Evolutionary conservation across 2,888 invertebrate species (phyloP).

Genomic region (Eristalis arbustorum): DNA sequence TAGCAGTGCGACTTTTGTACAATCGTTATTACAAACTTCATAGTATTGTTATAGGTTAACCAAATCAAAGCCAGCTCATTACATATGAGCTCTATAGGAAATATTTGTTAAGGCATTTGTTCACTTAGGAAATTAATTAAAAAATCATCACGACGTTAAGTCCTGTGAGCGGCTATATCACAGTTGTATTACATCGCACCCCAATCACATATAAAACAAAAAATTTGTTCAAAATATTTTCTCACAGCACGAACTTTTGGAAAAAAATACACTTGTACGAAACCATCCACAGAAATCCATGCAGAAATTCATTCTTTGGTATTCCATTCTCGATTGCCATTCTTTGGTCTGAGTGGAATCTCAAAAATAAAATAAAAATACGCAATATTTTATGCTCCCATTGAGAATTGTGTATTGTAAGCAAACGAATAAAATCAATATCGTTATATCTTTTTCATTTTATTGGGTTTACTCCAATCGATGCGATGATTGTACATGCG

Average conservation of each 20-base stretch:
- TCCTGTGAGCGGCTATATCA: too few relatives aligned
- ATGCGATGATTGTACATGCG: constrained; percentile 12
- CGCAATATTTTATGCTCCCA: constrained; percentile 59
- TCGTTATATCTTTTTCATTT: constrained; percentile 59
- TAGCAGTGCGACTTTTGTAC: too few relatives aligned
- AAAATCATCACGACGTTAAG: too few relatives aligned
- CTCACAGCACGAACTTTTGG: constrained; percentile 4
- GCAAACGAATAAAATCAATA: constrained; percentile 61
- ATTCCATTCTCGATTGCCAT: constrained; percentile 17
- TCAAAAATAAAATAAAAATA: constrained; percentile 23
- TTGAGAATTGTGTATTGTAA: constrained; percentile 51
- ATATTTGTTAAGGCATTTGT: too few relatives aligned
- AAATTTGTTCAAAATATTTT: background rate
- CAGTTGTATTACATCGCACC: too few relatives aligned
- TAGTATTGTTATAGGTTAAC: too few relatives aligned
- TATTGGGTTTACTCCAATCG: constrained; percentile 49
- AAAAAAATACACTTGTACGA: background rate
- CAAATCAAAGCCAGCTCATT: too few relatives aligned
- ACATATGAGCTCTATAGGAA: too few relatives aligned
- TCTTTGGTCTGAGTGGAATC: background rate
- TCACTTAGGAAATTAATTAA: too few relatives aligned
- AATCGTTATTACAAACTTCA: too few relatives aligned
- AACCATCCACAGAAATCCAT: background rate
- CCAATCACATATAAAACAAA: too few relatives aligned
- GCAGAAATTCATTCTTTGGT: constrained; percentile 16